Evolutionary conservation across 2,113 vertebrate genomes (phyloP), one percentile per base, ranked within the genome.

Genomic region (Lathamus discolor): DNA sequence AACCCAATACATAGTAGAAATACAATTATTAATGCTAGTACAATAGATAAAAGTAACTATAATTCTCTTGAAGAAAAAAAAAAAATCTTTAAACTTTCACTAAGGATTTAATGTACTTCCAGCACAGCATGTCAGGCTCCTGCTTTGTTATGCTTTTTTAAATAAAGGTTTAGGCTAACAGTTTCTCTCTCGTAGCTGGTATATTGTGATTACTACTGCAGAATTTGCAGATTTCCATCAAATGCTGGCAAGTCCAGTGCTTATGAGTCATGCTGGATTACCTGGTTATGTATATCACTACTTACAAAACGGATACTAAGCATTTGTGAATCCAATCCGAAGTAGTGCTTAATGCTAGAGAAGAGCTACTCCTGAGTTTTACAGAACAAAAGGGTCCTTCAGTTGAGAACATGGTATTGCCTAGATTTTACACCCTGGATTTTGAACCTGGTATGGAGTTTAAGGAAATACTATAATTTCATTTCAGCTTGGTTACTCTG

Each of bases 1-100:
- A 77, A 24, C 22, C 31, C 44, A 73, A 88, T 23, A 28, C 9
- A 59, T 13, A 69, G 48, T 33, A 90, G 63, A 83, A 88, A 80
- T 78, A 66, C 28, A 73, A 76, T 83, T 92, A 44, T 28, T 92
- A 86, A 74, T 69, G 17, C 19, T 46, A 61, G 51, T 67, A 91
- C 62, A 89, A 82, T 67, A 91, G 77, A 94, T 95, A 51, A 89
- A 92, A 92, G 51, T 44, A 67, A 67, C 43, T 57, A 35, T 39
- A 92, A 73, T 88, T 92, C 68, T 19, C 5, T 82, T 63, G 18
- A 28, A 54, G 29, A 54, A 17, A 55, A 28, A 54, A 52, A 29
- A 29, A 18, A 54, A 3, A 4, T 62, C 27, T 87, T 91, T 87
- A 91, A 80, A 68, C 24, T 9, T 79, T 4, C 7, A 75, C 13